Evolutionary conservation across 2,888 invertebrate genomes (phyloP).

Genomic region (Scaptomyza reducta): DNA sequence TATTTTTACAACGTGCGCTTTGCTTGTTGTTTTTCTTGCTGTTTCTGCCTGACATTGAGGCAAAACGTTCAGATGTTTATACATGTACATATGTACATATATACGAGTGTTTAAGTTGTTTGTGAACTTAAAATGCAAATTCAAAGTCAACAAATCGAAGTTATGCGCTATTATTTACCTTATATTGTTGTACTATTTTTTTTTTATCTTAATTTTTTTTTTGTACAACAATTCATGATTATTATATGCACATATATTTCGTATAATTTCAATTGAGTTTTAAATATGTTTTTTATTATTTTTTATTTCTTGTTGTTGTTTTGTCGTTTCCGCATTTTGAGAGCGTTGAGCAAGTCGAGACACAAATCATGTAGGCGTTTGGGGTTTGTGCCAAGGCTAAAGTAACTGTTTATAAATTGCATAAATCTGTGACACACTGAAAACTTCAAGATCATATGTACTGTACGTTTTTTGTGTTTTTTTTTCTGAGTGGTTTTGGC

Average conservation of each 20-base stretch:
- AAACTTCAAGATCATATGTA: slow-evolving; percentile 3
- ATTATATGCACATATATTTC: slow-evolving; percentile 23
- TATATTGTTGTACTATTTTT: slow-evolving; percentile 25
- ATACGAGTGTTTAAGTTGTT: slow-evolving; percentile 26
- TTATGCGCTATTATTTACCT: slow-evolving; percentile 34
- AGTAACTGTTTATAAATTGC: slow-evolving; percentile 10
- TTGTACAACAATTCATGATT: slow-evolving; percentile 2
- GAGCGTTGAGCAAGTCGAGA: slow-evolving; percentile 14
- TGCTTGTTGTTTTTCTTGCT: slow-evolving; percentile 36
- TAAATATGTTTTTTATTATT: slow-evolving; percentile 12
- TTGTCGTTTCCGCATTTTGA: slow-evolving; percentile 42
- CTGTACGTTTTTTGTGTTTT: not conserved
- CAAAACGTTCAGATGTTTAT: slow-evolving; percentile 45
- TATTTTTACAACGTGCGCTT: slow-evolving; percentile 75
- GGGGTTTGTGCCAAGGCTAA: slow-evolving; percentile 42
- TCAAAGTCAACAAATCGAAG: slow-evolving; percentile 53
- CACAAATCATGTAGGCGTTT: slow-evolving; percentile 25
- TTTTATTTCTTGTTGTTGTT: slow-evolving; percentile 1
- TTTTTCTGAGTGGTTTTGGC: slow-evolving; percentile 1
- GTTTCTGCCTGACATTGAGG: slow-evolving; percentile 67
- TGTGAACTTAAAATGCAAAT: slow-evolving; percentile 62
- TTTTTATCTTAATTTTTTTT: not conserved
- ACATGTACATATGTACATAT: not conserved
- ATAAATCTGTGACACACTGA: slow-evolving; percentile 30
- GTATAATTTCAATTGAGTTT: slow-evolving; percentile 30